phyloP scores from a whole-genome alignment of 2,888 invertebrate genomes.

The Chloroclysta siterata region DNA sequence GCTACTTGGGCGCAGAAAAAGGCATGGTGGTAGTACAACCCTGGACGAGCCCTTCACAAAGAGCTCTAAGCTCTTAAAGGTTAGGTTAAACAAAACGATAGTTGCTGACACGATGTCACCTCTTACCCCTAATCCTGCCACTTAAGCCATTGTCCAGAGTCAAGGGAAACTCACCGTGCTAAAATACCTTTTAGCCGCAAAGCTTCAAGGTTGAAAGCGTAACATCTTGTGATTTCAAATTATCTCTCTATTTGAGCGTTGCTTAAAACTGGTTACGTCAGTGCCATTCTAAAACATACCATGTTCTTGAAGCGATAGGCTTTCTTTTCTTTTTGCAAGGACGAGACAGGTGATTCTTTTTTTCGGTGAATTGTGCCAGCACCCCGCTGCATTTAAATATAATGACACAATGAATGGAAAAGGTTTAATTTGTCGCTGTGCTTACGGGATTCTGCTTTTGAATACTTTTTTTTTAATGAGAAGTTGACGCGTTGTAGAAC shows the following conservation, averaged over 20 bases:
- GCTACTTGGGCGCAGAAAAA: no score
- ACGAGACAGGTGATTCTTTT: conserved; percentile 63
- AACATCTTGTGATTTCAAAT: conserved; percentile 47
- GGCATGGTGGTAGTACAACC: no score
- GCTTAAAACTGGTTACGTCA: conserved; percentile 51
- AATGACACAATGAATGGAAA: conserved; percentile 64
- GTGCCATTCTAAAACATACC: conserved; percentile 45
- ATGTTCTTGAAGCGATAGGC: conserved; percentile 42
- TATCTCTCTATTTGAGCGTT: conserved; percentile 67
- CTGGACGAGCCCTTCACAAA: no score
- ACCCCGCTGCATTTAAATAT: conserved; percentile 71
- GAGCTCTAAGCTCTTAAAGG: no score
- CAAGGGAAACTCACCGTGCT: conserved; percentile 33
- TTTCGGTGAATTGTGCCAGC: conserved; percentile 60
- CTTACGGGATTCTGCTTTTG: conserved; percentile 50
- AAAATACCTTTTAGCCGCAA: conserved; percentile 50
- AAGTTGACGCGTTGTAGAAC: conserved; percentile 45
- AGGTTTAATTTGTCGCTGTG: conserved; percentile 65
- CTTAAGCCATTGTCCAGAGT: conserved; percentile 58
- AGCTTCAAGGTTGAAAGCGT: conserved; percentile 45
- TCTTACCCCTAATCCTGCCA: conserved; percentile 63
- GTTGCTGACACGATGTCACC: conserved; percentile 61
- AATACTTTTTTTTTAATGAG: conserved; percentile 48
- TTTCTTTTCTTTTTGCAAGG: conserved; percentile 44
- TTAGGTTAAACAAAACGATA: conserved; percentile 45